Evolutionary conservation across 2,797 vertebrate species (phyloP).

Genomic region (Tachyglossus aculeatus): DNA sequence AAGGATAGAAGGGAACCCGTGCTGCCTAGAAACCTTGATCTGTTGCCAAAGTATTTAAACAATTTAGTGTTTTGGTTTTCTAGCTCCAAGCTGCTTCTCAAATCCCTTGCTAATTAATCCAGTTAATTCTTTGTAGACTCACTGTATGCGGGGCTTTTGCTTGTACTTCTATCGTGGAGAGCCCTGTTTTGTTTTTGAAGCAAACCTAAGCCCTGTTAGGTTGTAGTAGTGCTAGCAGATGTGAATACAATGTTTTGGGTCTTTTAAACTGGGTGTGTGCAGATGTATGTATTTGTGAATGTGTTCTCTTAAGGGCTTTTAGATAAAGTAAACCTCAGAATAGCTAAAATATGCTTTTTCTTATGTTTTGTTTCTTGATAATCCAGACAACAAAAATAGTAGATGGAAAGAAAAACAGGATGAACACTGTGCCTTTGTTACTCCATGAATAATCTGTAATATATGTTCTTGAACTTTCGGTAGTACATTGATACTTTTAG

Average conservation of each 20-base stretch:
- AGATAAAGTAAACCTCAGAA: too few species aligned
- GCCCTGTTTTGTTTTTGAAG: conserved; percentile 72
- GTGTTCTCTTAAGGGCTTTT: not conserved
- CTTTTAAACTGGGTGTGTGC: conserved; percentile 43
- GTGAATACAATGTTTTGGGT: conserved; percentile 71
- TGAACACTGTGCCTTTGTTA: too few species aligned
- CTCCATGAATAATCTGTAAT: too few species aligned
- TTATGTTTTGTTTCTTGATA: too few species aligned
- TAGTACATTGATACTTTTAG: too few species aligned
- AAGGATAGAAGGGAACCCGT: conserved; percentile 73
- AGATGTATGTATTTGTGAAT: conserved; percentile 28
- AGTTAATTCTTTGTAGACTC: conserved; percentile 83
- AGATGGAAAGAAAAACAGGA: too few species aligned
- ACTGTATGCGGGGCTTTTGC: conserved; percentile 78
- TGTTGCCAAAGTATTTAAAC: conserved; percentile 86
- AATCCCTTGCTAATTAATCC: conserved; percentile 86
- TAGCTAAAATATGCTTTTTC: too few species aligned
- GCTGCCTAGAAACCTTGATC: conserved; percentile 85
- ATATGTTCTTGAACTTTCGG: too few species aligned
- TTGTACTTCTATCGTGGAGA: conserved; percentile 66
- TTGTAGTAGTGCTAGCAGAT: conserved; percentile 79
- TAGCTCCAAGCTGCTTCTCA: conserved; percentile 82
- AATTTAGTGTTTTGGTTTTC: conserved; percentile 85
- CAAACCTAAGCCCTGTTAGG: conserved; percentile 69
- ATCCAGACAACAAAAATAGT: too few species aligned